Evolutionary conservation across 2,888 invertebrate species (phyloP), one percentile per base, ranked within the genome.

Genomic region (Fragum sueziense): DNA sequence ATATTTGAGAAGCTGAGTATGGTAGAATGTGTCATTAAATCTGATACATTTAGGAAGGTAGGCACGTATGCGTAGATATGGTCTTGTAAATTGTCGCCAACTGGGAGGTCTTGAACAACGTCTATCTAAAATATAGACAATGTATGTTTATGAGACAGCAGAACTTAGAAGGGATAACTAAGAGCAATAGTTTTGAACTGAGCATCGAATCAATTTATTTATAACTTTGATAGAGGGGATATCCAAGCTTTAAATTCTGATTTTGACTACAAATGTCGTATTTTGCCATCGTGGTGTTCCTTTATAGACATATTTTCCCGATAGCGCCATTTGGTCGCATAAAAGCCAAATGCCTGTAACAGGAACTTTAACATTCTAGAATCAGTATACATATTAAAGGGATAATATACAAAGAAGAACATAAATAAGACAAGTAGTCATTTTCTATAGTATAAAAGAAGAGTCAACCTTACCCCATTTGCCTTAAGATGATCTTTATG

Each of bases 51-150:
- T 2, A 61, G n/a, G 33, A 33, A 33, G 31, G 61, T 61, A 0
- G 33, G 3, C 14, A 33, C 33, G 14, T 33, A n/a, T 14, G 33
- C 31, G 20, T 33, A 33, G n/a, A 33, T 3, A 33, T 61, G 61
- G 31, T 61, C 61, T 17, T 61, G 61, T 61, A 61, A 33, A 33
- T 61, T 61, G 20, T 61, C 20, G 2, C 61, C 61, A 11, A 61
- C 61, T 33, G 61, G 61, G 6, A 61, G 31, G n/a, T 61, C 61
- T 31, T 29, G 17, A 33, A 61, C 9, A 61, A 61, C 61, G 6
- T 61, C 34, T 14, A 61, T 61, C 61, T 61, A 34, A 2, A 61
- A 61, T 33, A 61, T 6, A 17, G 33, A 17, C 17, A 59, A 29
- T 1, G 31, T 59, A 11, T n/a, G 54, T n/a, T 54, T 17, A 1